Evolutionary conservation across 1,140 invertebrate genomes (phyloP), one percentile per base, ranked within the genome.

Genomic region (Phocides pigmalion): DNA sequence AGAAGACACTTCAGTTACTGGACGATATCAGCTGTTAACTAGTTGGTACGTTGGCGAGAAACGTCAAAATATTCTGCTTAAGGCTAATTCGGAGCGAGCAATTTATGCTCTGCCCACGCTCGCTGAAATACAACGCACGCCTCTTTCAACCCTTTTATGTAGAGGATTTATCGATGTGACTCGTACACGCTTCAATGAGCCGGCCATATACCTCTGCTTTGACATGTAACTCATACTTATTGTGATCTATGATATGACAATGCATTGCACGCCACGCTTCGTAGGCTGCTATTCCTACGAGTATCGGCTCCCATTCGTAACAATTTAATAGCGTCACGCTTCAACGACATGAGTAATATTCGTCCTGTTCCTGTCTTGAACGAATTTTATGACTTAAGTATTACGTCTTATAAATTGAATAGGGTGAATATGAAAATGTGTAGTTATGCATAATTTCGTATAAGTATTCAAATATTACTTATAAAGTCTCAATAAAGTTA

Each of bases 71-170:
- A 79, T 79, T 70, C 73, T 76, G 73, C 78, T 86, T 82, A 81
- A 80, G 70, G 78, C 79, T 86, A 87, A 85, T 89, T 84, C 74
- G 65, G 66, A 75, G 69, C 64, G 71, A 73, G 73, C 76, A 81
- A 85, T 87, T 89, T 87, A 87, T 84, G 74, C 56, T 63, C 81
- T 69, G 66, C 82, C 84, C 78, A 84, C 79, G 80, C 73, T 53
- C 65, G 70, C 73, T 88, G 76, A 88, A 86, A 82, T 83, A 89
- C 74, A 72, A 76, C 68, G 74, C 64, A 79, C 74, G 81, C 74
- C 77, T 81, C 73, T 79, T 83, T 79, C 76, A 76, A 81, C 77
- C 83, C 85, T 84, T 88, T 87, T 87, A 87, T 77, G 84, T 78
- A 70, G 50, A 79, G 65, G 76, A 87, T 87, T 86, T 88, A 89